Evolutionary conservation across 2,113 vertebrate genomes (phyloP).

Genomic region (Salvelinus sp.): DNA sequence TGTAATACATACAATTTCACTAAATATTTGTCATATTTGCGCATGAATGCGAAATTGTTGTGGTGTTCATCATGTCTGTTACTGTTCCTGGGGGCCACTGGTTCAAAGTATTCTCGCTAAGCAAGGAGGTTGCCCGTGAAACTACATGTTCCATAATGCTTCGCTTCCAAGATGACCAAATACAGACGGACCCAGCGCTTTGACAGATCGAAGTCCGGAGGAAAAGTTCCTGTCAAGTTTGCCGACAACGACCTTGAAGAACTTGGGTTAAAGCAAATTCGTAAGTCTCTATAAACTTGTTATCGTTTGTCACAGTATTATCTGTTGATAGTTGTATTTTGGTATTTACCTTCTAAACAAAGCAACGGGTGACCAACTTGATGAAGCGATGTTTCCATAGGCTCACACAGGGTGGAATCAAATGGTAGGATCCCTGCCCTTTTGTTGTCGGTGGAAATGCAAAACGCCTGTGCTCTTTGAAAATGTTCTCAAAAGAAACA

Average conservation of each 20-base stretch:
- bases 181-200: conserved; percentile 16
- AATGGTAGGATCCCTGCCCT: background rate
- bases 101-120: too few relatives aligned
- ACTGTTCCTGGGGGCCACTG: too few relatives aligned
- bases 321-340: background rate
- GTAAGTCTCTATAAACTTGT: conserved; percentile 32
- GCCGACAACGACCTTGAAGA: conserved; percentile 22
- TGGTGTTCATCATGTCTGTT: too few relatives aligned
- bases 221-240: conserved; percentile 20
- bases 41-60: too few relatives aligned
- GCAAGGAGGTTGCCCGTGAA: background rate
- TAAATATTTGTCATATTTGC: too few relatives aligned
- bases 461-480: background rate
- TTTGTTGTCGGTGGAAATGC: background rate
- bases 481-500: background rate
- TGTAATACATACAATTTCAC: too few relatives aligned
- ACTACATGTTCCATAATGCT: conserved; percentile 63
- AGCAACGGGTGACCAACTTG: conserved; percentile 22
- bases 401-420: background rate
- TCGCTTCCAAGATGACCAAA: conserved; percentile 47
- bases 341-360: background rate
- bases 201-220: conserved; percentile 61
- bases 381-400: conserved; percentile 26
- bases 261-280: conserved; percentile 8
- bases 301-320: background rate